These are phyloP conservation scores for Lacanobia oleracea DNA, from an alignment of 2,888 invertebrate species.

Conservation along the genomic window DNA sequence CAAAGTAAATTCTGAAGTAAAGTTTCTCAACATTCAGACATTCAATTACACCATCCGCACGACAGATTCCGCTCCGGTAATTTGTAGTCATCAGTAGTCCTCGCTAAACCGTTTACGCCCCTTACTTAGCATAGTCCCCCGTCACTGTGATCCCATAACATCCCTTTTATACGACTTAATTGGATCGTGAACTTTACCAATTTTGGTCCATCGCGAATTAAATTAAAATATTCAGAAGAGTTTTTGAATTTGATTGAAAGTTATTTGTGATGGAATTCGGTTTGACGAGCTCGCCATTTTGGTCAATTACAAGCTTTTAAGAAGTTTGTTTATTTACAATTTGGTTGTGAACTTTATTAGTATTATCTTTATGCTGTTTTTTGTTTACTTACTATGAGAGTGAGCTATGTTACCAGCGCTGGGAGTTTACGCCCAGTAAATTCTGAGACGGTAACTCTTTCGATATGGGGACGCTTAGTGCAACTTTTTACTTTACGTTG, in stretches of 20 bases:
- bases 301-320: slow-evolving; percentile 44
- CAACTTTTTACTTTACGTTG: too few species aligned
- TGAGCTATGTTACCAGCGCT: too few species aligned
- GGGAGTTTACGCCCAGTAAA: too few species aligned
- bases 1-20: too few species aligned
- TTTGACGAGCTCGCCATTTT: slow-evolving; percentile 34
- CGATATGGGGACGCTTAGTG: too few species aligned
- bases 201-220: slow-evolving; percentile 53
- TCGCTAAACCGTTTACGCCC: slow-evolving; percentile 4
- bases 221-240: slow-evolving; percentile 66
- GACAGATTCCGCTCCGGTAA: neutral
- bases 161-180: slow-evolving; percentile 62
- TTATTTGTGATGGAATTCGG: slow-evolving; percentile 53
- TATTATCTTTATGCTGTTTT: neutral
- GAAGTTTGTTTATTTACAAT: slow-evolving; percentile 30
- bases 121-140: slow-evolving; percentile 34
- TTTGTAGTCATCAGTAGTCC: slow-evolving; percentile 13
- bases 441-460: too few species aligned
- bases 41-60: slow-evolving; percentile 16
- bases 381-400: neutral
- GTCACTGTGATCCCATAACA: slow-evolving; percentile 50
- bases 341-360: neutral
- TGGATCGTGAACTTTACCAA: slow-evolving; percentile 63
- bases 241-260: slow-evolving; percentile 57
- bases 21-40: neutral